phyloP scores from a whole-genome alignment of 2,888 invertebrate genomes.

The Bombylius discolor region DNA sequence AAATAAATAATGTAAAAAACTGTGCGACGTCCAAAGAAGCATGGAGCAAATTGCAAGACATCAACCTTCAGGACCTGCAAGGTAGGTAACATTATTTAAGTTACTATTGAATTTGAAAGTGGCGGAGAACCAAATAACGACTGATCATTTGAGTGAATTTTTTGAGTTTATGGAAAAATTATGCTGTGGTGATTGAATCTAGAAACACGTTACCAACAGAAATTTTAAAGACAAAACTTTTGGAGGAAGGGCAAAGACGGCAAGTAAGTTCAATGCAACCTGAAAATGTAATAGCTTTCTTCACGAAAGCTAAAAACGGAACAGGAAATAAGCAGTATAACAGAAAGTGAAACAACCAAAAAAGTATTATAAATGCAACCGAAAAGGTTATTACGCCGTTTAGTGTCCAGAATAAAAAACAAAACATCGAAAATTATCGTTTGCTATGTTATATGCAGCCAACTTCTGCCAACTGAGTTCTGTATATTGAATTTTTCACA shows the following conservation, averaged over 20 bases:
- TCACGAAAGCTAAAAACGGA: too few relatives aligned
- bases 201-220: constrained; percentile 1
- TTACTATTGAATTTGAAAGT: constrained; percentile 4
- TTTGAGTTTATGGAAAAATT: constrained; percentile 1
- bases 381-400: too few relatives aligned
- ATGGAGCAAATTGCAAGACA: constrained; percentile 5
- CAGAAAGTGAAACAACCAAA: too few relatives aligned
- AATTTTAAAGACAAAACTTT: constrained; percentile 2
- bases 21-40: constrained; percentile 2
- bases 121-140: background rate
- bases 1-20: constrained; percentile 3
- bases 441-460: too few relatives aligned
- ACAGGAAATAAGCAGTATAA: too few relatives aligned
- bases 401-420: too few relatives aligned
- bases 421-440: too few relatives aligned
- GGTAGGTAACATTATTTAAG: constrained; percentile 5
- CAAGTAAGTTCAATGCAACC: too few relatives aligned
- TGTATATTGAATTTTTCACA: too few relatives aligned
- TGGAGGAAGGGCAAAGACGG: constrained; percentile 6
- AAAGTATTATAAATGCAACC: too few relatives aligned
- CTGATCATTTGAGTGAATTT: background rate
- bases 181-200: constrained; percentile 2
- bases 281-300: too few relatives aligned
- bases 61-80: constrained; percentile 1
- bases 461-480: too few relatives aligned